These are phyloP conservation scores for Dendrolimus houi DNA, from an alignment of 2,888 invertebrate species.

Conservation along the genomic window DNA sequence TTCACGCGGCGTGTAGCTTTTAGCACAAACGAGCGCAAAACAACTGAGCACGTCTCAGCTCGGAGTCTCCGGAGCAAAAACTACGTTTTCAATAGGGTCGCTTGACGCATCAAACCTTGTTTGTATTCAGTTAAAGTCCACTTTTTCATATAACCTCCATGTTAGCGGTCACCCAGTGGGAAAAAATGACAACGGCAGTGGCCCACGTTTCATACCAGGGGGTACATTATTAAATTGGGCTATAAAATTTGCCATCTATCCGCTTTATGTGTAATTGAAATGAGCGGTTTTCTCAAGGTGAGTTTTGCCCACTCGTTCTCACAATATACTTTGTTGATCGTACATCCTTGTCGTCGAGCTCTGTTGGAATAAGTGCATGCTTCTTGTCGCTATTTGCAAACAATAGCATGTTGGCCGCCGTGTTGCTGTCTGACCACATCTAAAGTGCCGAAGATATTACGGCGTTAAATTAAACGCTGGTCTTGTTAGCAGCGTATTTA, in stretches of 20 bases:
- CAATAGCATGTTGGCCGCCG: slow-evolving; percentile 67
- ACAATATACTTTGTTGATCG: slow-evolving; percentile 19
- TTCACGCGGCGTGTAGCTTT: slow-evolving; percentile 25
- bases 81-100: slow-evolving; percentile 35
- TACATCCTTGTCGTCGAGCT: slow-evolving; percentile 30
- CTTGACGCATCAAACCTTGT: slow-evolving; percentile 25
- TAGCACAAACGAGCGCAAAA: slow-evolving; percentile 28
- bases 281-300: slow-evolving; percentile 19
- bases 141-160: slow-evolving; percentile 44
- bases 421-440: slow-evolving; percentile 53
- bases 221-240: slow-evolving; percentile 38
- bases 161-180: slow-evolving; percentile 10
- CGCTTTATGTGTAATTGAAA: slow-evolving; percentile 18
- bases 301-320: slow-evolving; percentile 19
- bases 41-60: slow-evolving; percentile 23
- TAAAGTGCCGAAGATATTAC: slow-evolving; percentile 46
- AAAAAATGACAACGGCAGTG: slow-evolving; percentile 35
- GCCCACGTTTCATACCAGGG: slow-evolving; percentile 19
- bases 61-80: slow-evolving; percentile 37
- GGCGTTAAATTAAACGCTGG: slow-evolving; percentile 51
- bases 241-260: slow-evolving; percentile 40
- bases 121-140: slow-evolving; percentile 45
- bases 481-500: slow-evolving; percentile 3
- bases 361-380: slow-evolving; percentile 38
- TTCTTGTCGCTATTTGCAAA: slow-evolving; percentile 67